A percentile compares a stretch with the other conserved stretches of the same genome.
These are phyloP conservation scores for Nibea coibor DNA, from an alignment of 2,113 vertebrate species.

Conservation along the genomic window DNA sequence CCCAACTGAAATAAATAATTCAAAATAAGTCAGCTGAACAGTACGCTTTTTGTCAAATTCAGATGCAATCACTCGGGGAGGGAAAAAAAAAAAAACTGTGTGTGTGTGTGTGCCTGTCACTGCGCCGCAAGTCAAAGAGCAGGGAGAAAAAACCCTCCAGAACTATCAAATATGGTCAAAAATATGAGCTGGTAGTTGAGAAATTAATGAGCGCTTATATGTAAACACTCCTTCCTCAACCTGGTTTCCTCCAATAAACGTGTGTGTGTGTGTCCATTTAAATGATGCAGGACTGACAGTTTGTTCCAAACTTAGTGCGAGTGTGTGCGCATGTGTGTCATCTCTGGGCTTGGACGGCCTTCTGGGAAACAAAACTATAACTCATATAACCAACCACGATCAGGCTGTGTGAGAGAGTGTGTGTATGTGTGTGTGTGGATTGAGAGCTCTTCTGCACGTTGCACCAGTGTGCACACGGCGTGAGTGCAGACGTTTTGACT, in stretches of 20 bases:
- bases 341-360: conserved; percentile 56
- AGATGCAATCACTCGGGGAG: background rate
- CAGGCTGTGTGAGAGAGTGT: conserved; percentile 32
- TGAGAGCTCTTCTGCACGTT: conserved; percentile 32
- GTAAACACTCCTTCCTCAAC: conserved; percentile 4
- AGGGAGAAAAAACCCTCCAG: background rate
- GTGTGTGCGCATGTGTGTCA: conserved; percentile 37
- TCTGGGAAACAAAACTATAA: conserved; percentile 76
- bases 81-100: conserved; percentile 20
- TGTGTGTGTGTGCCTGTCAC: background rate
- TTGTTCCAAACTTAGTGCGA: conserved; percentile 41
- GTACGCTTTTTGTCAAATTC: conserved; percentile 24
- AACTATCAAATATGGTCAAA: conserved; percentile 18
- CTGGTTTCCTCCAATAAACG: background rate
- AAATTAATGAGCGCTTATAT: background rate
- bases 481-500: background rate
- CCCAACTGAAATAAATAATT: conserved; percentile 43
- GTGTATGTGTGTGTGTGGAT: conserved; percentile 19
- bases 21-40: conserved; percentile 42
- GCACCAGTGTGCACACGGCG: background rate
- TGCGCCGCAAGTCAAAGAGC: background rate
- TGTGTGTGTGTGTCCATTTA: background rate
- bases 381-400: conserved; percentile 64
- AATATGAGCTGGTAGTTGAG: background rate
- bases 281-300: conserved; percentile 40